phyloP scores from a whole-genome alignment of 2,113 vertebrate species.

The Gymnogyps californianus region DNA sequence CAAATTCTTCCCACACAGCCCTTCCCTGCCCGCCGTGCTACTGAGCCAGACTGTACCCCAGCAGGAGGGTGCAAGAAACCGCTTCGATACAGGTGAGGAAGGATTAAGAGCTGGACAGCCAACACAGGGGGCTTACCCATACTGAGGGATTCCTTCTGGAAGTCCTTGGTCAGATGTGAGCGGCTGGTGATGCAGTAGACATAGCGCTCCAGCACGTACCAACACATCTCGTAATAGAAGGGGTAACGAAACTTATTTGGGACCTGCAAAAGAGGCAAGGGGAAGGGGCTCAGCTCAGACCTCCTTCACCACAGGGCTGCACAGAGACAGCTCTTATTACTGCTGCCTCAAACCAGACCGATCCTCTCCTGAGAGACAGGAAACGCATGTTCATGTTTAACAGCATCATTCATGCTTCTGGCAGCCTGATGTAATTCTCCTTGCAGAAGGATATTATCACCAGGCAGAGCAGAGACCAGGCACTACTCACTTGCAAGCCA shows the following conservation, averaged over 20 bases:
- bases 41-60: not conserved
- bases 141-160: slow-evolving; percentile 92
- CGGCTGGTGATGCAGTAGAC: slow-evolving; percentile 91
- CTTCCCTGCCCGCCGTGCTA: not conserved
- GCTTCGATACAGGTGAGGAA: rapidly evolving
- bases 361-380: not conserved
- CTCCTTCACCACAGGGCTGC: not conserved
- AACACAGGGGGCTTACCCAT: slow-evolving; percentile 79
- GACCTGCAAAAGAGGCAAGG: slow-evolving; percentile 77
- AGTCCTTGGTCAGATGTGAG: slow-evolving; percentile 94
- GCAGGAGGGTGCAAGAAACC: not conserved
- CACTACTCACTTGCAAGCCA: not conserved
- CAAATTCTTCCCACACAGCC: not conserved
- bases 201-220: slow-evolving; percentile 96
- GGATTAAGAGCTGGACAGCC: not conserved
- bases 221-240: slow-evolving; percentile 99
- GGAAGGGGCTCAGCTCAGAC: not conserved
- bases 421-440: not conserved
- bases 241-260: slow-evolving; percentile 97
- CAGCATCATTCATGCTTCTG: not conserved
- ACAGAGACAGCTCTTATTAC: not conserved
- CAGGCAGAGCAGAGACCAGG: not conserved
- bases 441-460: not conserved
- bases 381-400: not conserved
- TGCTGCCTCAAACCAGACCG: not conserved